phyloP scores from a whole-genome alignment of 2,113 vertebrate species.

The Sorex fumeus region DNA sequence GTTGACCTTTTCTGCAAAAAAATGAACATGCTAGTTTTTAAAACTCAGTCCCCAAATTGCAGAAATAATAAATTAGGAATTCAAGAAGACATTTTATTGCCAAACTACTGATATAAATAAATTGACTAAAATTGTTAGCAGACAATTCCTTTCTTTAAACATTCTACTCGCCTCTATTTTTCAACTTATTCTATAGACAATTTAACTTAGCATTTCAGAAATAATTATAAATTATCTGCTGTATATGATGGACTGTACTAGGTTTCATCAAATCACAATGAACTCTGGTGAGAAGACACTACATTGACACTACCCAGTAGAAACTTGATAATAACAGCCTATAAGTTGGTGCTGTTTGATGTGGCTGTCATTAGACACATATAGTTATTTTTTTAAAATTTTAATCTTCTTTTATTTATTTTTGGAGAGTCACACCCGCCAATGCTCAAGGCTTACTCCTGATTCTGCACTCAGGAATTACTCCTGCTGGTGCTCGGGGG shows the following conservation, averaged over 20 bases:
- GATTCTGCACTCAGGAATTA: too few relatives aligned
- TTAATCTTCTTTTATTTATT: too few relatives aligned
- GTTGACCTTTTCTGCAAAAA: conserved; percentile 41
- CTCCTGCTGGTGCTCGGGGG: too few relatives aligned
- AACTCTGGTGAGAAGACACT: not conserved
- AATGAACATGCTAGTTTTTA: not conserved
- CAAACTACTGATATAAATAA: conserved; percentile 9
- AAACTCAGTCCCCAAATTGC: not conserved
- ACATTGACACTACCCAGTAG: not conserved
- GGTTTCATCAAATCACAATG: not conserved
- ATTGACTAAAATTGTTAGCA: not conserved
- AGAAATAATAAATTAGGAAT: not conserved
- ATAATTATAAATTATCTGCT: not conserved
- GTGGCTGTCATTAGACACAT: not conserved
- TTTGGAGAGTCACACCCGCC: too few relatives aligned
- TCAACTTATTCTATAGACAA: not conserved
- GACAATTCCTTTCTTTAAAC: conserved; percentile 17
- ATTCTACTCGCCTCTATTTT: not conserved
- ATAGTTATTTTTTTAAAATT: too few relatives aligned
- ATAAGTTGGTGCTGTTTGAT: not conserved
- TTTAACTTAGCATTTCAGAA: not conserved
- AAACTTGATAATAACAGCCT: not conserved
- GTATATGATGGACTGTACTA: fast-evolving
- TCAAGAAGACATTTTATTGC: conserved; percentile 13
- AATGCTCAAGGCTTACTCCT: too few relatives aligned